These are phyloP conservation scores for Tetrax tetrax DNA, from an alignment of 2,113 vertebrate species.

Conservation along the genomic window DNA sequence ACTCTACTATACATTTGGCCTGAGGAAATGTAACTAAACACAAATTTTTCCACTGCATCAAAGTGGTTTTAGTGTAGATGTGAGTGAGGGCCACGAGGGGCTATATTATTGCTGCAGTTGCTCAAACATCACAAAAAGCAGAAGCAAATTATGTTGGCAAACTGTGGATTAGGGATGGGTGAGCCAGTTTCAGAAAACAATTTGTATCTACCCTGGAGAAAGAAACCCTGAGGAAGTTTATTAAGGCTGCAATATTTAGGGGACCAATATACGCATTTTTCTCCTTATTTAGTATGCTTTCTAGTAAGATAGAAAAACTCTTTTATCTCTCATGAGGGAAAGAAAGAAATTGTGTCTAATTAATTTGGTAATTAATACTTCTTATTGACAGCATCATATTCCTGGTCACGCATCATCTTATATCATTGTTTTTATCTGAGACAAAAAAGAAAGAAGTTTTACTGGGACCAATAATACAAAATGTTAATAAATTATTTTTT, in stretches of 20 bases:
- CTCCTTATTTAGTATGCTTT: conserved; percentile 18
- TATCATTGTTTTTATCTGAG: background rate
- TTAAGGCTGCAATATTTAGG: conserved; percentile 25
- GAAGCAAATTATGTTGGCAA: conserved; percentile 40
- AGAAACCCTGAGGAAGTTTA: conserved; percentile 44
- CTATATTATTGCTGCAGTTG: conserved; percentile 13
- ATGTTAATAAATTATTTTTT: background rate
- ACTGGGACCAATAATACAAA: background rate
- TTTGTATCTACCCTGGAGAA: conserved; percentile 33
- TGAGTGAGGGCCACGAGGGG: conserved; percentile 3
- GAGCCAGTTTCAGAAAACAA: conserved; percentile 54
- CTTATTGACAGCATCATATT: conserved; percentile 28
- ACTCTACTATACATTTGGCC: background rate
- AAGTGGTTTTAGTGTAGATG: conserved; percentile 29
- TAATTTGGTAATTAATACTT: conserved; percentile 58
- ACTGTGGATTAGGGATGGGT: conserved; percentile 2
- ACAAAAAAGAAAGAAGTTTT: background rate
- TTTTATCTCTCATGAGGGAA: background rate
- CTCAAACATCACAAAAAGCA: background rate
- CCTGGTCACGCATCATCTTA: conserved; percentile 10
- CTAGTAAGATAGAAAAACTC: background rate
- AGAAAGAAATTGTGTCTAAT: conserved; percentile 29
- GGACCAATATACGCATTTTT: background rate
- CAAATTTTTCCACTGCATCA: conserved; percentile 21
- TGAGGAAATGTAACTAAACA: conserved; percentile 22